Base-by-base conservation (phyloP, 1,140 invertebrate species). In the Pseudomyrmex flavicornis region DNA sequence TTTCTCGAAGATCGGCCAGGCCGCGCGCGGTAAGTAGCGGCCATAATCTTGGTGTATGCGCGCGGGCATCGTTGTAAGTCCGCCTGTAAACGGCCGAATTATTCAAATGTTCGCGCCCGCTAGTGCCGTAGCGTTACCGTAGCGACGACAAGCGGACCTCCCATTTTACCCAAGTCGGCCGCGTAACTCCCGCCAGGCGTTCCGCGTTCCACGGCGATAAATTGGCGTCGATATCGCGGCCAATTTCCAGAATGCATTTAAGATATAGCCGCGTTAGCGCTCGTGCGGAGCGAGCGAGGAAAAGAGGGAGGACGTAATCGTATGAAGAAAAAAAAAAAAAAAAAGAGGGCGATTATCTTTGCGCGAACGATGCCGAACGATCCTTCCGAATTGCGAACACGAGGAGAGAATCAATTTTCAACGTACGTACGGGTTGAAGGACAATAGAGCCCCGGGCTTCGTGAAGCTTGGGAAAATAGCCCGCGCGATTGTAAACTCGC, bases 51-150 rank as follows among this genome's bases (percentile, higher is more conserved):
- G 68, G 61, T 82, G 82, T 84, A 85, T 87, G 88, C 88, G 85
- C 84, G 72, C 61, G 72, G 68, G 69, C 84, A 79, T 85, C 87
- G 87, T 89, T 86, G 85, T 88, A 88, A 91, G 89, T 90, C 87
- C 82, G 92, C 92, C 84, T 93, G 89, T 84, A 92, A 93, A 93
- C 90, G 92, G 83, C 79, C 69, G 79, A 93, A 93, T 93, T 93
- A 93, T 93, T 93, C 90, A 93, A 93, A 93, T 93, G 89, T 61
- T 61, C 61, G 61, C 76, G 77, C 82, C 82, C 83, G 84, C 77
- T 85, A 88, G 85, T 75, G 73, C 86, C 76, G 74, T 35, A 80
- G 54, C 77, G 85, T 87, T 88, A 89, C 80, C 82, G 83, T 85
- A 85, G 79, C 76, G 85, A 85, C 90, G 88, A 90, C 90, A 89